Evolutionary conservation across 2,888 invertebrate genomes (phyloP), one percentile per base, ranked within the genome.

Genomic region (Caenorhabditis sulstoni): DNA sequence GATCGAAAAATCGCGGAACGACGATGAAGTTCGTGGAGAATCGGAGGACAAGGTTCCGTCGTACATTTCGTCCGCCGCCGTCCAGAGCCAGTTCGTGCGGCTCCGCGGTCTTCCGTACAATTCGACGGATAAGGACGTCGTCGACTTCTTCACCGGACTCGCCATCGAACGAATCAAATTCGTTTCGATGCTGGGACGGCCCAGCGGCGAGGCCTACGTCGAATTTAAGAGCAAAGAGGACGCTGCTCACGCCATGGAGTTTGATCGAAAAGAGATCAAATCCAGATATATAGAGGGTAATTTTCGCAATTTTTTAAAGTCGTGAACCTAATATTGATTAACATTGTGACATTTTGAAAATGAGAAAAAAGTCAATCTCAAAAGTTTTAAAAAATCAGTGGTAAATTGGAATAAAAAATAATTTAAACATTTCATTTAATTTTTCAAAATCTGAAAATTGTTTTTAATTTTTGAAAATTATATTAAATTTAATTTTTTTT

Each of bases 31-130:
- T n/a, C 4, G n/a, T 35, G 35, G 23, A 37, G 16, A 45, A 14
- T 45, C 20, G 14, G 2, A 39, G 20, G 23, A 18, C 0, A 49
- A 50, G 23, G 29, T 12, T 5, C 11, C 61, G 11, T 0, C 61
- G 23, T n/a, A 1, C 2, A 47, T n/a, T n/a, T 53, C 64, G 11
- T 50, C 50, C 1, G 14, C 47, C 11, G n/a, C 49, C 4, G 41
- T 37, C 9, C 45, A 61, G 57, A 57, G 62, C 3, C 55, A 55
- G 29, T 71, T 41, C 18, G 52, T 86, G 29, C 79, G 86, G 12
- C 78, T 88, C n/a, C 84, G 88, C 22, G 88, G 88, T 9, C 76
- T 88, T 20, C 88, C 88, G 4, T 88, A 80, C 81, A 80, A 81
- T 20, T 83, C 86, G 0, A 77, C 68, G 8, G 84, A 85, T 9